phyloP scores from a whole-genome alignment of 2,888 invertebrate genomes.

The Lepidocyrtoides sp. region DNA sequence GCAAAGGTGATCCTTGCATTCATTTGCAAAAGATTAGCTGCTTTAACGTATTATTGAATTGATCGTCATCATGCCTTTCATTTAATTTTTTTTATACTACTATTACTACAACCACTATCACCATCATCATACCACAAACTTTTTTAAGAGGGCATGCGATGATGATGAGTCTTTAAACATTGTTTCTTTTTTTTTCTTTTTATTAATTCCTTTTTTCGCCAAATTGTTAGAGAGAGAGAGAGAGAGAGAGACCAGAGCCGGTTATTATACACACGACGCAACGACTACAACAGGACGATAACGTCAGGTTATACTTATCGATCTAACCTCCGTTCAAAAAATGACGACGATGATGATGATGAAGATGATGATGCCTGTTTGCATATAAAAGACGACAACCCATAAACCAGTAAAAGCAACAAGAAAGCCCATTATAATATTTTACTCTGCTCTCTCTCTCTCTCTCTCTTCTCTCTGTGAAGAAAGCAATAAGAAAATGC shows the following conservation, averaged over 20 bases:
- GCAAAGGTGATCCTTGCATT: not conserved
- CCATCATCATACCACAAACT: not conserved
- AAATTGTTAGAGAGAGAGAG: constrained; percentile 56
- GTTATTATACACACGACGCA: constrained; percentile 77
- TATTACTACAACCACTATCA: not conserved
- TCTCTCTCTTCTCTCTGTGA: not conserved
- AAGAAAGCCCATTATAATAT: constrained; percentile 36
- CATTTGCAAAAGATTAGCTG: constrained; percentile 32
- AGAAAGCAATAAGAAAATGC: constrained; percentile 48
- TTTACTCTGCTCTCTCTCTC: not conserved
- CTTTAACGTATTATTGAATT: constrained; percentile 19
- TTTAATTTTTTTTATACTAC: too few species aligned
- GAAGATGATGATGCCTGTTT: constrained; percentile 1
- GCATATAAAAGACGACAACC: constrained; percentile 29
- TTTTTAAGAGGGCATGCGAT: constrained; percentile 6
- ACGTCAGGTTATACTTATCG: not conserved
- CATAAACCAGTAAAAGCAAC: constrained; percentile 50
- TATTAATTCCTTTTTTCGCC: constrained; percentile 71
- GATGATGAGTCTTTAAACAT: constrained; percentile 29
- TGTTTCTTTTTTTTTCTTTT: constrained; percentile 61
- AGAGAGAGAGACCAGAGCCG: constrained; percentile 63
- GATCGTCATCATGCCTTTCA: constrained; percentile 37
- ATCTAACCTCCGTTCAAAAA: not conserved
- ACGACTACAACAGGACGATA: constrained; percentile 51
- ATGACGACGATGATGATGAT: not conserved